Conservation (phyloP, 37 sponge, comb jelly and placozoan species). For the Axinella damicornis region DNA sequence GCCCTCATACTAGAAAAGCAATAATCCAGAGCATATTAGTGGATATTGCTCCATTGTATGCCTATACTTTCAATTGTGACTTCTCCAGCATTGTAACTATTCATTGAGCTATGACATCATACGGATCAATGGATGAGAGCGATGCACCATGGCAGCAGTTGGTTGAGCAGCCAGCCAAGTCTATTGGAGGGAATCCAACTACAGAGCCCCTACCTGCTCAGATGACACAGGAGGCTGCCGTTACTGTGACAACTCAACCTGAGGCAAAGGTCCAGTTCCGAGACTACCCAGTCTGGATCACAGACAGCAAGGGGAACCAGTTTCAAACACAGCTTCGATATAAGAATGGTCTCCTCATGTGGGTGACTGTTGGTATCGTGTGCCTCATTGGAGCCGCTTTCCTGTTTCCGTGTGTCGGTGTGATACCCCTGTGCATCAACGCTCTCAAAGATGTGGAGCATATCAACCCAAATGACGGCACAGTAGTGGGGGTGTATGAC, state of each 20-base stretch:
- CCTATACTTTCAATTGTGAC: too few species aligned
- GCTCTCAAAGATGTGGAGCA: constrained; percentile 44
- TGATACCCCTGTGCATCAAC: constrained; percentile 25
- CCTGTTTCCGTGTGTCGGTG: not conserved
- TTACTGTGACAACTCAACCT: constrained; percentile 8
- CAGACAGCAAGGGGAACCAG: constrained; percentile 18
- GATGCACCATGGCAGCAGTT: too few species aligned
- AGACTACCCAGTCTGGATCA: constrained; percentile 12
- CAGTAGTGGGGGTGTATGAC: constrained; percentile 42
- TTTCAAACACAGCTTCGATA: constrained; percentile 27
- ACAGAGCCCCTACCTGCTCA: too few species aligned
- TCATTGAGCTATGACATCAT: too few species aligned
- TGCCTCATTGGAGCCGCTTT: not conserved
- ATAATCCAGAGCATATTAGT: too few species aligned
- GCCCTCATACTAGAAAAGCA: too few species aligned
- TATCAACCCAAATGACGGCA: constrained; percentile 33
- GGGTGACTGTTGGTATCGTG: constrained; percentile 17
- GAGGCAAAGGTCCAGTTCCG: not conserved
- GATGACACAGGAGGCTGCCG: not conserved
- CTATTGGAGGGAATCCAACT: too few species aligned
- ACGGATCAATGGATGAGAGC: too few species aligned
- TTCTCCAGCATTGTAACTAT: too few species aligned
- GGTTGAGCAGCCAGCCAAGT: too few species aligned
- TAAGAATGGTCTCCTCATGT: constrained; percentile 17
- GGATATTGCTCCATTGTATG: too few species aligned